These are phyloP conservation scores for Microtus richardsoni DNA, from an alignment of 2,113 vertebrate species.

Conservation along the genomic window DNA sequence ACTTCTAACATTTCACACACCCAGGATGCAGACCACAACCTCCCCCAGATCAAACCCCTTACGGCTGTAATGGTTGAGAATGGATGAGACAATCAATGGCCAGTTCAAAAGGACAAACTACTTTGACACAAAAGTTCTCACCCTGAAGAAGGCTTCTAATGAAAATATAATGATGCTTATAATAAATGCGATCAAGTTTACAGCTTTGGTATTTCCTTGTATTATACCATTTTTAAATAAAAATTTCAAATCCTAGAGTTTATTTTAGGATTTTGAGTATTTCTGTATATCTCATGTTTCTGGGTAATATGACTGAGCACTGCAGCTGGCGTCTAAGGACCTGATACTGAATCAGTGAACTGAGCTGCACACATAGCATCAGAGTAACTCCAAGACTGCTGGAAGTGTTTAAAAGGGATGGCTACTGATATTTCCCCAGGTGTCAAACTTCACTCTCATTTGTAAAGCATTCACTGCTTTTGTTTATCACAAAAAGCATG, in stretches of 20 bases:
- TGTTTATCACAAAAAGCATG: not conserved
- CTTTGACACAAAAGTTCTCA: not conserved
- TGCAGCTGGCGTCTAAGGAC: not conserved
- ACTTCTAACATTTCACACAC: not conserved
- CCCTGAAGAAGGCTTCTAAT: not conserved
- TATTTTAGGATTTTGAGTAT: not conserved
- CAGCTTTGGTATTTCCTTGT: not conserved
- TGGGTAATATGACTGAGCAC: not conserved
- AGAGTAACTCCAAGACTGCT: not conserved
- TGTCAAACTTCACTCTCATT: constrained; percentile 10
- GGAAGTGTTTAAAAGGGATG: not conserved
- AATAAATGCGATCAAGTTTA: not conserved
- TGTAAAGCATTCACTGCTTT: not conserved
- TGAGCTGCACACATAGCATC: not conserved
- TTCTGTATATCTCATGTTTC: not conserved
- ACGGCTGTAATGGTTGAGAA: not conserved
- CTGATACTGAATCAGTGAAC: not conserved
- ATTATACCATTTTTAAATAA: not conserved
- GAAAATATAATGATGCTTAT: not conserved
- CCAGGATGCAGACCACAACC: no score
- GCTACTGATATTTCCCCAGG: not conserved
- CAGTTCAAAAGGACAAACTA: not conserved
- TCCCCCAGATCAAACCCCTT: not conserved
- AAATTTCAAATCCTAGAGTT: not conserved
- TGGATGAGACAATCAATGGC: not conserved